Evolutionary conservation across 2,797 vertebrate genomes (phyloP).

Genomic region (Aselliscus stoliczkanus): DNA sequence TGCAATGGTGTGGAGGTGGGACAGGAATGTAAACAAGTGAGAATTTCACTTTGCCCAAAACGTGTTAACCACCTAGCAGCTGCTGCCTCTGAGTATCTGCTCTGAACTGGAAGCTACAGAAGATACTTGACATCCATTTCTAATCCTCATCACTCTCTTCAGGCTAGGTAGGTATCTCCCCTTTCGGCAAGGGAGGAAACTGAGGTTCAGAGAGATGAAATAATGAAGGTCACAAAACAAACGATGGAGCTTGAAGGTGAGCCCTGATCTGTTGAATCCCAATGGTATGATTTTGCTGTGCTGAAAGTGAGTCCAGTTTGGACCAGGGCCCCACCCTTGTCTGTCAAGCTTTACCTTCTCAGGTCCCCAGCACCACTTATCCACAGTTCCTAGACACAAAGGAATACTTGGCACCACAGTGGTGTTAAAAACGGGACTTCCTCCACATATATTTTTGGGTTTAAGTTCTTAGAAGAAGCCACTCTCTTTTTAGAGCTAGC

Average conservation of each 20-base stretch:
- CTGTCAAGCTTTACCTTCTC: not conserved
- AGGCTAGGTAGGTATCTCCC: not conserved
- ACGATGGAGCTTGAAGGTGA: not conserved
- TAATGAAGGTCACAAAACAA: not conserved
- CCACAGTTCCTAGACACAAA: conserved; percentile 23
- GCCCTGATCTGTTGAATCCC: not conserved
- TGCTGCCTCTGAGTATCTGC: too few species aligned
- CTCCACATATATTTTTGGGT: conserved; percentile 35
- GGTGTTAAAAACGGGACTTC: conserved; percentile 50
- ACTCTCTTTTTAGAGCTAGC: conserved; percentile 47
- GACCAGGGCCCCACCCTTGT: not conserved
- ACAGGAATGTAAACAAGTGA: not conserved
- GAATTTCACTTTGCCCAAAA: not conserved
- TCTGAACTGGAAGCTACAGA: not conserved
- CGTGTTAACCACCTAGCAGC: not conserved
- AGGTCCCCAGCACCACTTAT: not conserved
- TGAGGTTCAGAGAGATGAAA: not conserved
- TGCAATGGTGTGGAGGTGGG: not conserved
- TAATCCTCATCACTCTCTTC: not conserved
- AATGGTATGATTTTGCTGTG: not conserved
- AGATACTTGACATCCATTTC: not conserved
- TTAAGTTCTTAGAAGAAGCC: conserved; percentile 60
- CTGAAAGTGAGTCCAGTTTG: not conserved
- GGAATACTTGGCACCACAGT: not conserved
- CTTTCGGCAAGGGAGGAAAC: not conserved